These are phyloP conservation scores for Euglossa dilemma DNA, from an alignment of 1,140 invertebrate genomes.

Conservation along the genomic window DNA sequence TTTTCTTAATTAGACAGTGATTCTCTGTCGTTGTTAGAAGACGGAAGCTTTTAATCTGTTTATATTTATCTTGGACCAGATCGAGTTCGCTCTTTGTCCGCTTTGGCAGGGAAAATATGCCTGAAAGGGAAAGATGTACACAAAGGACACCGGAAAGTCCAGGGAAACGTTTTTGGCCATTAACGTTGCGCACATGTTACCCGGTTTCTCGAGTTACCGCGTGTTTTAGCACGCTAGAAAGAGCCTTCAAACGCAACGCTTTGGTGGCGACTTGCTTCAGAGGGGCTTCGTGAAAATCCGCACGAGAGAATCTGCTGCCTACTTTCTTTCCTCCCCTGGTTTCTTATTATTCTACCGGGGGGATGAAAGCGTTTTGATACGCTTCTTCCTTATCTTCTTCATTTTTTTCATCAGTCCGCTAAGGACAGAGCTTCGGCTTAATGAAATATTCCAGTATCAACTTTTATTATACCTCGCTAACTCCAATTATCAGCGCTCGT, in stretches of 20 bases:
- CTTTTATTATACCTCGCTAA: background rate
- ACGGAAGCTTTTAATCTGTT: constrained; percentile 16
- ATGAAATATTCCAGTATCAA: too few species aligned
- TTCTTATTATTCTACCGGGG: background rate
- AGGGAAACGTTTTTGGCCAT: background rate
- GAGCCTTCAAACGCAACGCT: background rate
- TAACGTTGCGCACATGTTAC: background rate
- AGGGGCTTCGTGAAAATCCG: background rate
- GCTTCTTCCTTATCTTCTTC: background rate
- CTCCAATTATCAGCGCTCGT: too few species aligned
- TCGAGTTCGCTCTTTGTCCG: background rate
- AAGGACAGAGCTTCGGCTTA: background rate
- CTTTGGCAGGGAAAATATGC: too few species aligned
- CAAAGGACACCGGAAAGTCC: background rate
- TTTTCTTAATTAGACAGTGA: constrained; percentile 14
- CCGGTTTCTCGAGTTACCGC: background rate
- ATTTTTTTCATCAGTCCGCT: background rate
- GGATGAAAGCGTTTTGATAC: constrained; percentile 7
- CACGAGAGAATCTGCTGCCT: background rate
- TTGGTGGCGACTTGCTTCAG: background rate
- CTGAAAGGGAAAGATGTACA: too few species aligned
- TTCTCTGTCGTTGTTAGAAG: background rate
- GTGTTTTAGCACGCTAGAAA: background rate
- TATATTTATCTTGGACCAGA: background rate
- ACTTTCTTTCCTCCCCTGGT: background rate